Percentiles rank a stretch among this genome's conserved stretches.
Conservation (phyloP, 2,888 invertebrate species). For the Clostera curtula region DNA sequence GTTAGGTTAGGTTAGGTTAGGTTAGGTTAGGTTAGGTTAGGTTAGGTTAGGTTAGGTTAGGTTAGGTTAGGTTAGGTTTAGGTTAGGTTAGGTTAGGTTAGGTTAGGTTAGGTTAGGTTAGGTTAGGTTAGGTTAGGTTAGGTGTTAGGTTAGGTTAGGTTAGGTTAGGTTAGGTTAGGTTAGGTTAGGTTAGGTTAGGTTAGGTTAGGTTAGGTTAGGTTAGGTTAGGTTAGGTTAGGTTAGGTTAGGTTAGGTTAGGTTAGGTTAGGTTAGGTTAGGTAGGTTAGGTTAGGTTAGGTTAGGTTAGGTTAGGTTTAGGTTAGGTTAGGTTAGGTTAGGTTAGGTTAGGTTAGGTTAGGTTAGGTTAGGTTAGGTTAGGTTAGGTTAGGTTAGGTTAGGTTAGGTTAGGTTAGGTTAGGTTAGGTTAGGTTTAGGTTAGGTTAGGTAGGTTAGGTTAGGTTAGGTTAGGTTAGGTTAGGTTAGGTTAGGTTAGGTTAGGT, state of each 20-base stretch:
- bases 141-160: conserved; percentile 17
- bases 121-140: conserved; percentile 18
- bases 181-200: conserved; percentile 9
- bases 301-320: conserved; percentile 16
- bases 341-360: conserved; percentile 15
- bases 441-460: conserved; percentile 13
- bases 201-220: conserved; percentile 11
- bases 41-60: conserved; percentile 1
- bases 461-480: conserved; percentile 14
- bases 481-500: conserved; percentile 14
- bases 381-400: conserved; percentile 18
- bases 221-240: conserved; percentile 19
- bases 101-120: conserved; percentile 15
- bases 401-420: conserved; percentile 15
- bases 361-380: conserved; percentile 18
- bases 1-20: conserved; percentile 9
- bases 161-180: conserved; percentile 14
- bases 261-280: conserved; percentile 19
- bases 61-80: conserved; percentile 9
- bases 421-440: conserved; percentile 11
- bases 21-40: conserved; percentile 5
- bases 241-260: conserved; percentile 19
- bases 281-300: conserved; percentile 18
- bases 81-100: conserved; percentile 14
- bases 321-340: conserved; percentile 17